phyloP scores from a whole-genome alignment of 2,888 invertebrate genomes.

The Zele albiditarsus region DNA sequence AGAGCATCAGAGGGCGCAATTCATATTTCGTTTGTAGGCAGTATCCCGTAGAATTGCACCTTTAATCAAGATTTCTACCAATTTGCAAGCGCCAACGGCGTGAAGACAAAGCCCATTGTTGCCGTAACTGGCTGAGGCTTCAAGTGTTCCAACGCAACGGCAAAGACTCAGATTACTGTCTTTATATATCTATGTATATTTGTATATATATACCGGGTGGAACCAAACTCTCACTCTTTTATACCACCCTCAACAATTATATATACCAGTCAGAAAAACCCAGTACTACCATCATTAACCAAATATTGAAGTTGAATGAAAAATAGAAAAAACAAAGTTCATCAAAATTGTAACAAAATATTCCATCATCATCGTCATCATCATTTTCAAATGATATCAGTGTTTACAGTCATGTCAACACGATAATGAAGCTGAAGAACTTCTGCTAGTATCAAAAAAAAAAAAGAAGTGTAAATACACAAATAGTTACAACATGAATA shows the following conservation, averaged over 20 bases:
- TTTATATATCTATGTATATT: constrained; percentile 21
- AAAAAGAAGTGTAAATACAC: background rate
- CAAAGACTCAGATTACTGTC: constrained; percentile 46
- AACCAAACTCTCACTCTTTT: background rate
- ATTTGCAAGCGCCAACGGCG: constrained; percentile 72
- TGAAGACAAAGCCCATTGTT: constrained; percentile 73
- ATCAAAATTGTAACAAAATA: too few relatives aligned
- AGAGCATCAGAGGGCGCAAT: constrained; percentile 11
- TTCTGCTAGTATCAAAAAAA: background rate
- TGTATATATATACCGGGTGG: constrained; percentile 22
- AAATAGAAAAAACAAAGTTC: background rate
- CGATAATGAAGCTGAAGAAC: background rate
- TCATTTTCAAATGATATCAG: background rate
- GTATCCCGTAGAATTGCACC: constrained; percentile 67
- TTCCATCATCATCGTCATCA: background rate
- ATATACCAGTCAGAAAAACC: background rate
- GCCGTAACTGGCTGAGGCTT: constrained; percentile 72
- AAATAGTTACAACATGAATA: background rate
- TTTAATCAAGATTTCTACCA: constrained; percentile 73
- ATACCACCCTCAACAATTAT: background rate
- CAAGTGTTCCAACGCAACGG: constrained; percentile 71
- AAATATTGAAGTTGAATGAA: background rate
- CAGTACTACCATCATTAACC: background rate
- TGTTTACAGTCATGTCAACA: background rate
- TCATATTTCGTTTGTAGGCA: constrained; percentile 53